Base-by-base conservation (phyloP, 2,888 invertebrate genomes). In the Lissocephala sabroskyi region DNA sequence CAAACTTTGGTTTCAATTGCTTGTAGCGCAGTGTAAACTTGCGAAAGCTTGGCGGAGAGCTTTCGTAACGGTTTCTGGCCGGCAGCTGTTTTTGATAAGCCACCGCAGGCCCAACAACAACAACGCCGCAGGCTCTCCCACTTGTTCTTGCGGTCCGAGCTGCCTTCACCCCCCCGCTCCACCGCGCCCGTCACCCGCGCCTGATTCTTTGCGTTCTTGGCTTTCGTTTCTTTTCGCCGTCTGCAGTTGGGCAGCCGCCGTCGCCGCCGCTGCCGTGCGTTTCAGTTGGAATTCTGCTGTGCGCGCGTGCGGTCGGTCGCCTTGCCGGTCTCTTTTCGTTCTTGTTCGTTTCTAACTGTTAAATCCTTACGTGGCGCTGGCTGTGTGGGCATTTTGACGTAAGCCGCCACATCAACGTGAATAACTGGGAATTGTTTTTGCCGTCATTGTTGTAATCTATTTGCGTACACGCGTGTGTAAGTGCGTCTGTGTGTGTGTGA, bases 241-340 rank as follows among this genome's bases (percentile, higher is more conserved):
- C n/a, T n/a, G n/a, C n/a, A n/a, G n/a, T n/a, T n/a, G n/a, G n/a
- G n/a, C n/a, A n/a, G n/a, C n/a, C n/a, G n/a, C 28, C 55, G 41
- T 18, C 50, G 47, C 36, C 45, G 58, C 50, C 13, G 41, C 54
- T 40, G 46, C 35, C 39, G 9, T 23, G n/a, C 18, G 13, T 18
- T 41, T 57, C 75, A 71, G 71, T 71, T 70, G 56, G 56, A 66
- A 65, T 61, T 59, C 56, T 53, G 67, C 67, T 54, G 52, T 56
- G 51, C 57, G 63, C 75, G 64, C 59, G 78, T 75, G 52, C 58
- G 71, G 75, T 71, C 63, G 50, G 11, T 28, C 35, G 29, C 16
- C 30, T 33, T 35, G 7, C 7, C 37, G 44, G 33, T n/a, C n/a
- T n/a, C n/a, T n/a, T n/a, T n/a, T n/a, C n/a, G n/a, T n/a, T n/a